Percentiles rank a stretch among this genome's conserved stretches.
These are phyloP conservation scores for Thereuonema tuberculata DNA, from an alignment of 1,140 invertebrate genomes.

Conservation along the genomic window DNA sequence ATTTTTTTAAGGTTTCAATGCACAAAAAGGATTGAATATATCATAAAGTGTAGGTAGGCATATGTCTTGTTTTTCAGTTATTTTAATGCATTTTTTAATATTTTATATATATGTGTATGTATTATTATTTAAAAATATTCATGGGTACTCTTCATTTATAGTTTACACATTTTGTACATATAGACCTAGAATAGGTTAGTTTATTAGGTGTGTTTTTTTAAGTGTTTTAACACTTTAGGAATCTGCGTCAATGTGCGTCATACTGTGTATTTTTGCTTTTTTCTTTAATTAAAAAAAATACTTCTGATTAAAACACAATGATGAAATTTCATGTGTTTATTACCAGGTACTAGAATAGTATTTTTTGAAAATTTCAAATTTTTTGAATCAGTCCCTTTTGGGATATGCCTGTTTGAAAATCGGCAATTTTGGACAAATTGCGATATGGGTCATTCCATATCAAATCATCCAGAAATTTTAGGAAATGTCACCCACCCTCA, in stretches of 20 bases:
- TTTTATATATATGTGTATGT: no score
- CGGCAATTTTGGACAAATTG: background rate
- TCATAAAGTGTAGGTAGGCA: background rate
- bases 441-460: no score
- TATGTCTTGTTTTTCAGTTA: background rate
- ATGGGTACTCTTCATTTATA: background rate
- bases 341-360: background rate
- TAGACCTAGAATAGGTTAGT: background rate
- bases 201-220: background rate
- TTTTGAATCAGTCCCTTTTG: background rate
- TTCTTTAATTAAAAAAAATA: background rate
- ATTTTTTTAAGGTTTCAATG: background rate
- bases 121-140: no score
- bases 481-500: no score
- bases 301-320: background rate
- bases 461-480: no score
- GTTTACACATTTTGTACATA: background rate
- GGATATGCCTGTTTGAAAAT: background rate
- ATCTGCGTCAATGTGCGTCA: background rate
- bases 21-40: background rate
- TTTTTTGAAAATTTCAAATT: background rate
- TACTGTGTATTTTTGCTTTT: background rate
- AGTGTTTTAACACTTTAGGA: background rate
- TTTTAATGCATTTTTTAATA: background rate
- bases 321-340: background rate